phyloP scores from a whole-genome alignment of 2,797 vertebrate genomes.

The Sorex maritimensis region DNA sequence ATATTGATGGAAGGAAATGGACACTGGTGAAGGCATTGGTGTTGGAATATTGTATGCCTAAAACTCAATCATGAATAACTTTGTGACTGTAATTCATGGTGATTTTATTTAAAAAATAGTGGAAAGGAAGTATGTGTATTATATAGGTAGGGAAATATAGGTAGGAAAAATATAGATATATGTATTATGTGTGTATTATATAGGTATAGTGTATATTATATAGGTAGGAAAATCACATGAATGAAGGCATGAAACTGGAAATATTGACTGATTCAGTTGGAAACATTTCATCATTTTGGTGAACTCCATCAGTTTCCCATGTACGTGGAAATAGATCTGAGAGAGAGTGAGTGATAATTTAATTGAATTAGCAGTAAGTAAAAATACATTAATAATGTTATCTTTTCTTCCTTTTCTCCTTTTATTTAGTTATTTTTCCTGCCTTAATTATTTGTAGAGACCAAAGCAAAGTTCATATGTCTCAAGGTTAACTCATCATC shows the following conservation, averaged over 20 bases:
- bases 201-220: too few species aligned
- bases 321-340: neutral
- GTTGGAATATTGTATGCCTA: too few species aligned
- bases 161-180: too few species aligned
- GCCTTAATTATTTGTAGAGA: neutral
- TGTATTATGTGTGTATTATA: too few species aligned
- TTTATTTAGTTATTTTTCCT: neutral
- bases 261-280: neutral
- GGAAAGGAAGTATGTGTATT: too few species aligned
- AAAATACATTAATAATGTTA: neutral
- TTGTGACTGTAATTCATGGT: too few species aligned
- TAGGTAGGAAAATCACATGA: neutral
- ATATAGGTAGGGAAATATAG: too few species aligned
- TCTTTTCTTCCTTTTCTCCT: neutral
- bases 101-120: too few species aligned
- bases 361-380: neutral
- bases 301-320: neutral
- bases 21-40: neutral
- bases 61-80: neutral
- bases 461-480: neutral
- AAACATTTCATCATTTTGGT: neutral
- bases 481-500: neutral
- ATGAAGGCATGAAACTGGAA: neutral
- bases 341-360: neutral
- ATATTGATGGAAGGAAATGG: neutral